phyloP scores from a whole-genome alignment of 2,797 vertebrate genomes.

The Sciaenops ocellatus region DNA sequence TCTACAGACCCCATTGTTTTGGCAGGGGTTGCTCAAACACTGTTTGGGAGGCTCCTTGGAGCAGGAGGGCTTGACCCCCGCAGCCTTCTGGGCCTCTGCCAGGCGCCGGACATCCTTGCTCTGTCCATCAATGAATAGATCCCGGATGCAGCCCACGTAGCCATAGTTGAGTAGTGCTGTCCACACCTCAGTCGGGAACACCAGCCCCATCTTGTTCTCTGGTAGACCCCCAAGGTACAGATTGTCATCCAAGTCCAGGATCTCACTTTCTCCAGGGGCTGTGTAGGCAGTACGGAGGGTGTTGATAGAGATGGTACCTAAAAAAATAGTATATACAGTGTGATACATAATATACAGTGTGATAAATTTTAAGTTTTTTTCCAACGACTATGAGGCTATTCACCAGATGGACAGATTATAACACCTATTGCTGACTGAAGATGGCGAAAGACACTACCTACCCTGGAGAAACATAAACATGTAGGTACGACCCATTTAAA shows the following conservation, averaged over 20 bases:
- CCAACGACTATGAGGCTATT: constrained; percentile 18
- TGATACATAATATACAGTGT: constrained; percentile 28
- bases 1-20: constrained; percentile 95
- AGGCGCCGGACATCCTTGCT: constrained; percentile 97
- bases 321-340: constrained; percentile 29
- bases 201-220: constrained; percentile 94
- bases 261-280: constrained; percentile 97
- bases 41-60: constrained; percentile 95
- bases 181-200: constrained; percentile 98
- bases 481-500: constrained; percentile 50
- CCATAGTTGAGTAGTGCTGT: constrained; percentile 98
- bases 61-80: constrained; percentile 97
- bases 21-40: constrained; percentile 97
- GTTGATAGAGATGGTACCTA: constrained; percentile 98
- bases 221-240: constrained; percentile 96
- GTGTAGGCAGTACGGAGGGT: constrained; percentile 94
- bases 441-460: constrained; percentile 5
- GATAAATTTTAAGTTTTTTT: constrained; percentile 30
- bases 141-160: constrained; percentile 97
- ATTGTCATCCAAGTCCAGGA: constrained; percentile 97
- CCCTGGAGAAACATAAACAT: constrained; percentile 39
- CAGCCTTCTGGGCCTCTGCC: constrained; percentile 95
- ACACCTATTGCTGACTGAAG: constrained; percentile 17
- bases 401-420: constrained; percentile 13
- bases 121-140: constrained; percentile 98